phyloP scores from a whole-genome alignment of 2,888 invertebrate genomes.

The Ormyrus labotus region DNA sequence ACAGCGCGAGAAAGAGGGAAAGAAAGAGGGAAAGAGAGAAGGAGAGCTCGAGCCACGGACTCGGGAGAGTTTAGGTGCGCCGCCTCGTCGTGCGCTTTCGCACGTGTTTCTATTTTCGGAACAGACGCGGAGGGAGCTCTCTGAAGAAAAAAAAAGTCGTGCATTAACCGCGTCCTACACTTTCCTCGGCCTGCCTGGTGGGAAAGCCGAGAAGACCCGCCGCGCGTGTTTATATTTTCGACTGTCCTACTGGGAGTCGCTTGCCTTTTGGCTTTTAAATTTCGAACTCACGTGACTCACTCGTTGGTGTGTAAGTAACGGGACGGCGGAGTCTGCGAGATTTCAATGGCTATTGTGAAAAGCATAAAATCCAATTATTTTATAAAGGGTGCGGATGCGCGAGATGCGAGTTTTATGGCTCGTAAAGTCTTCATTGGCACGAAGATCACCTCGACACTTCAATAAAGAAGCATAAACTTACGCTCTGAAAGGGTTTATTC shows the following conservation, averaged over 20 bases:
- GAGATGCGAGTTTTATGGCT: no score
- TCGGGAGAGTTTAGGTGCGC: conserved; percentile 15
- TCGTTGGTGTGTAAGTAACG: no score
- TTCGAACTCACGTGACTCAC: no score
- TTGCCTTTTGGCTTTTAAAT: no score
- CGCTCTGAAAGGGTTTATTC: no score
- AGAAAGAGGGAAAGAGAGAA: neutral
- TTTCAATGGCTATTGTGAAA: no score
- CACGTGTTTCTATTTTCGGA: conserved; percentile 57
- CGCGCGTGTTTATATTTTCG: neutral
- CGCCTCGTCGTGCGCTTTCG: conserved; percentile 8
- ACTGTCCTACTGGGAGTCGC: neutral
- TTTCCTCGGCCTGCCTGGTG: neutral
- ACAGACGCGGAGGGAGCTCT: conserved; percentile 41
- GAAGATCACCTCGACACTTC: no score
- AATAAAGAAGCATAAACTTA: no score
- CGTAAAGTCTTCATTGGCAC: no score
- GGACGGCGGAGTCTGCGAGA: no score
- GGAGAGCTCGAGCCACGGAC: conserved; percentile 17
- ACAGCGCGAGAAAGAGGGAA: neutral
- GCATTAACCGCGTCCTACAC: neutral
- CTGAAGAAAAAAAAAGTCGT: neutral
- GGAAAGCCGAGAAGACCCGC: neutral
- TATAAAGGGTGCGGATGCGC: no score
- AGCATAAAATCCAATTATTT: no score